Conservation (phyloP, 2,797 vertebrate genomes). For the Acanthopagrus latus region DNA sequence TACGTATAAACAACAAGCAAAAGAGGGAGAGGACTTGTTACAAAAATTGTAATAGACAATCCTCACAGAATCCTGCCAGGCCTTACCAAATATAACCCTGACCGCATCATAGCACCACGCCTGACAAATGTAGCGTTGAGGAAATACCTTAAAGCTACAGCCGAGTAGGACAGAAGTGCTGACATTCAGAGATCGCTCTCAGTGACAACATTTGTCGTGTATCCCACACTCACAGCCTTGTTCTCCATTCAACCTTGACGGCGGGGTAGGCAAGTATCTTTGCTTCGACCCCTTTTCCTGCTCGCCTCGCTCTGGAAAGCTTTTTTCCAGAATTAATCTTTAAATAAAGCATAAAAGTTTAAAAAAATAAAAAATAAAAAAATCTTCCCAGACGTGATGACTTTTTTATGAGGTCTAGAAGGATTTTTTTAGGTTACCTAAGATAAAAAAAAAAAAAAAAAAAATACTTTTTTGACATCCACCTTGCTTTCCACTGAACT, state of each 20-base stretch:
- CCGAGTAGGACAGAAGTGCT: constrained; percentile 44
- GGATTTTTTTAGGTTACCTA: constrained; percentile 69
- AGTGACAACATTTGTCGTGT: constrained; percentile 66
- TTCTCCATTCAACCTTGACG: constrained; percentile 58
- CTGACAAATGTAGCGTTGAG: constrained; percentile 42
- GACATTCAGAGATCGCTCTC: constrained; percentile 60
- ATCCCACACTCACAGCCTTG: constrained; percentile 49
- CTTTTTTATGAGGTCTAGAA: constrained; percentile 79
- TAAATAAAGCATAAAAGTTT: constrained; percentile 78
- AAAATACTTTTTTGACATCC: constrained; percentile 38
- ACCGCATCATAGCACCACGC: constrained; percentile 18
- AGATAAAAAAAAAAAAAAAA: too few species aligned
- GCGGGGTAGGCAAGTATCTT: constrained; percentile 43
- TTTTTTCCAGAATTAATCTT: constrained; percentile 73
- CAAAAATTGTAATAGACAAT: neutral
- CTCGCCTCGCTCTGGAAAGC: constrained; percentile 34
- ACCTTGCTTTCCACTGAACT: constrained; percentile 30
- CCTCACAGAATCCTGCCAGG: constrained; percentile 19
- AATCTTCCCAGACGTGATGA: constrained; percentile 71
- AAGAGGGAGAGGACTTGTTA: neutral
- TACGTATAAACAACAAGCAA: constrained; percentile 17
- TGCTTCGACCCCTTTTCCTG: constrained; percentile 5
- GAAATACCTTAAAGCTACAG: constrained; percentile 60
- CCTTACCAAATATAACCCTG: constrained; percentile 38
- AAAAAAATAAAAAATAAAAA: constrained; percentile 21